phyloP scores from a whole-genome alignment of 2,113 vertebrate species.

The Stigmatopora argus region DNA sequence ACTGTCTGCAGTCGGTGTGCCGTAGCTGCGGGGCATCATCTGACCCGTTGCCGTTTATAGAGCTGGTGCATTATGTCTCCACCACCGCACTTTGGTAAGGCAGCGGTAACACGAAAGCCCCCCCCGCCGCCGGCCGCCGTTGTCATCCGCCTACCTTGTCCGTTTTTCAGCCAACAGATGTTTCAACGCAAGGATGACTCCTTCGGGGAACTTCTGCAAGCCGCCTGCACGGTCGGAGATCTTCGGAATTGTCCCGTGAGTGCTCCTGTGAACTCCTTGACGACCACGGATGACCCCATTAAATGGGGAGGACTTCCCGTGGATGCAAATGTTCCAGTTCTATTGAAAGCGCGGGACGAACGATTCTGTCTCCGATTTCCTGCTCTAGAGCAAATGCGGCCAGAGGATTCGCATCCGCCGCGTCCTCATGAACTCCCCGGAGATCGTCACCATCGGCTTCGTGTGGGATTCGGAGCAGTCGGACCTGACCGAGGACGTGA shows the following conservation, averaged over 20 bases:
- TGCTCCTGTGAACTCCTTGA: too few relatives aligned
- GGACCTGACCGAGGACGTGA: constrained; percentile 86
- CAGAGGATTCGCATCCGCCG: constrained; percentile 90
- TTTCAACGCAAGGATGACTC: constrained; percentile 81
- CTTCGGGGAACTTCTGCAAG: constrained; percentile 89
- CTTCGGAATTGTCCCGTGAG: constrained; percentile 91
- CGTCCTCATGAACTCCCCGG: constrained; percentile 95
- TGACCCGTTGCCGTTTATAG: constrained; percentile 92
- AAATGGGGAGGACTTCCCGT: too few relatives aligned
- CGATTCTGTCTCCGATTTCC: not conserved
- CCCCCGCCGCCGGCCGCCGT: not conserved
- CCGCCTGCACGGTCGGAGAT: constrained; percentile 88
- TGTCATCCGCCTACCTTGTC: not conserved
- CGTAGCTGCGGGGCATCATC: constrained; percentile 94
- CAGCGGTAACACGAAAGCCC: not conserved
- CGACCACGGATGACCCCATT: too few relatives aligned
- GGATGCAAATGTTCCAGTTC: too few relatives aligned
- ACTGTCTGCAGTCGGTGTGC: constrained; percentile 80
- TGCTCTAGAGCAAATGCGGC: constrained; percentile 86
- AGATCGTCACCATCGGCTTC: constrained; percentile 92
- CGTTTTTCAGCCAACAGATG: constrained; percentile 78
- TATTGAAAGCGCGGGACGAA: too few relatives aligned
- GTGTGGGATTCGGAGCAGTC: constrained; percentile 97
- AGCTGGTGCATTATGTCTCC: constrained; percentile 96
- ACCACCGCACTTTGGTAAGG: constrained; percentile 94